Base-by-base conservation (phyloP, 1,140 invertebrate species). In the Babylonia areolata region DNA sequence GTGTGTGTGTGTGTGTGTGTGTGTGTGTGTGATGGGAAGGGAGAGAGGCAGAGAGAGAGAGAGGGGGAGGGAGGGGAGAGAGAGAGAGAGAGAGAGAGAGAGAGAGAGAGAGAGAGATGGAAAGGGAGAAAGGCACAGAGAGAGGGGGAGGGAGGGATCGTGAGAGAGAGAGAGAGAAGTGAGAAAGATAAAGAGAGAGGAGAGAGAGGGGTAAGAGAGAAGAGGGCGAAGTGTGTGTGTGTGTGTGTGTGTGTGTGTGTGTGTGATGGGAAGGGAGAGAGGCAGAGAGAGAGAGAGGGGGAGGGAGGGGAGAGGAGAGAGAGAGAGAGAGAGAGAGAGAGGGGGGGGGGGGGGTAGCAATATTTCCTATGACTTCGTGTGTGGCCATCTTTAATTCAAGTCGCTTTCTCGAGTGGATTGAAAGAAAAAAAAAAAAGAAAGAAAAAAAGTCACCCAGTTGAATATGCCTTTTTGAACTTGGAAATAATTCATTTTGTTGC, bases 321-420 rank as follows among this genome's bases (percentile, higher is more conserved):
- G 75, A 78, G 35, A 78, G 75, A 78, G 75, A 39, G 33, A 39
- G 75, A 78, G 31, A 37, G 75, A 78, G 75, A 42, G 58, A 51
- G 17, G 46, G 46, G 9, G 46, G 46, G 46, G 42, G 42, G 5
- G 42, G 46, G 46, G 46, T 51, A 12, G 9, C 46, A 12, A 12
- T 17, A 0, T 51, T 17, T 51, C 46, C 42, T 17, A 46, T 46
- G 42, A 46, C 42, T 46, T 46, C 15, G 15, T 5, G 42, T 46
- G 42, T 46, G 5, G n/a, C n/a, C n/a, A n/a, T 46, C 42, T 46
- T 46, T 46, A 6, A 5, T 46, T 15, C 42, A 15, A 6, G 42
- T 46, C 42, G 5, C 5, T 46, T 46, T 46, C 15, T 15, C 15
- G 42, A 6, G 42, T 46, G 42, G 15, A 46, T 46, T 46, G 42